Conservation (phyloP, 1,140 invertebrate species). For the Mya arenaria region DNA sequence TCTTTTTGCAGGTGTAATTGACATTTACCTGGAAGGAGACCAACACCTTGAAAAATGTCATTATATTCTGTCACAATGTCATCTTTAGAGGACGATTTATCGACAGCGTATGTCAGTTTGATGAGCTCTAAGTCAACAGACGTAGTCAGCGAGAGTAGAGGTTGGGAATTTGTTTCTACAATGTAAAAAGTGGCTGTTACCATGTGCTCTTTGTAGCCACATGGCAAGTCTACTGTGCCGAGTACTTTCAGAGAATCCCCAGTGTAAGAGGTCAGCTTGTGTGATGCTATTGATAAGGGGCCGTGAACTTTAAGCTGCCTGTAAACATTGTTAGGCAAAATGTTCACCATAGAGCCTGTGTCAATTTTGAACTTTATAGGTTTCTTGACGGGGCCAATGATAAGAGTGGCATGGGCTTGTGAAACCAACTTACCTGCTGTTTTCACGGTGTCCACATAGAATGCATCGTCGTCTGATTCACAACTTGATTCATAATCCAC, state of each 20-base stretch:
- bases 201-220: not conserved
- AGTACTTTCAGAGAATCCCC: not conserved
- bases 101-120: constrained; percentile 21
- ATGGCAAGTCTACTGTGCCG: not conserved
- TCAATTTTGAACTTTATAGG: not conserved
- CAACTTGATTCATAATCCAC: not conserved
- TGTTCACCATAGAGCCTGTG: constrained; percentile 17
- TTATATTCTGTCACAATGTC: constrained; percentile 58
- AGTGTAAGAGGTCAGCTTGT: not conserved
- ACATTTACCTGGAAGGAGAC: constrained; percentile 31
- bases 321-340: constrained; percentile 4
- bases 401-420: not conserved
- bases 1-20: constrained; percentile 59
- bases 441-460: not conserved
- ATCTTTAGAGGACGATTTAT: no score
- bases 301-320: not conserved
- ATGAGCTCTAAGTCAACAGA: constrained; percentile 1
- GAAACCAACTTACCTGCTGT: not conserved
- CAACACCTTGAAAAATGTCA: constrained; percentile 30
- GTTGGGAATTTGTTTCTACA: not conserved
- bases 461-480: constrained; percentile 8
- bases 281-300: not conserved
- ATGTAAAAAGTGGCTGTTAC: not conserved
- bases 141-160: not conserved
- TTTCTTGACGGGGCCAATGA: not conserved